Conservation (phyloP, 2,888 invertebrate species). For the Philopedon plagiatum region DNA sequence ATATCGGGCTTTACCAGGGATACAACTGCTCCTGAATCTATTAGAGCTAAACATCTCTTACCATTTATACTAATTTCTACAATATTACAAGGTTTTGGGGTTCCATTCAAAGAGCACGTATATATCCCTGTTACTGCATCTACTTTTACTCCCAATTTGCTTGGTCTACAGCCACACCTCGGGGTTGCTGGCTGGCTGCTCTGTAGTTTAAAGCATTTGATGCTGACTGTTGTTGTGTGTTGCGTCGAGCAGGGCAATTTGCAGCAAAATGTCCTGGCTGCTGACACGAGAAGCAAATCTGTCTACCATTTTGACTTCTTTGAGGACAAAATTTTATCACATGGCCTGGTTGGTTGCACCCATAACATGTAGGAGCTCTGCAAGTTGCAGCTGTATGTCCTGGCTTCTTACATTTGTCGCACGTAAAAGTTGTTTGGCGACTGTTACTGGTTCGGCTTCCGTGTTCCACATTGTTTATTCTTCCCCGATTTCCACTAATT, state of each 20-base stretch:
- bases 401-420: neutral
- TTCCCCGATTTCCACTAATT: neutral
- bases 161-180: neutral
- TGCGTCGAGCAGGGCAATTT: neutral
- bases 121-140: neutral
- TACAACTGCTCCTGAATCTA: constrained; percentile 10
- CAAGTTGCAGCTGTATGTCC: neutral
- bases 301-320: neutral
- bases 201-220: neutral
- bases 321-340: neutral
- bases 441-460: too few species aligned
- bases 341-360: neutral
- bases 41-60: neutral
- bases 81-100: too few species aligned
- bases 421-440: neutral
- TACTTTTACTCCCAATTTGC: neutral
- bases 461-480: neutral
- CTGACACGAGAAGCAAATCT: neutral
- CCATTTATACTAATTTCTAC: too few species aligned
- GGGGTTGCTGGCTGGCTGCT: neutral
- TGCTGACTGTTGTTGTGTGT: neutral
- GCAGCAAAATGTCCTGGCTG: neutral
- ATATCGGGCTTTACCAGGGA: constrained; percentile 4
- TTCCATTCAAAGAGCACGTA: too few species aligned
- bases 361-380: neutral